phyloP scores from a whole-genome alignment of 2,888 invertebrate genomes.

The Caenorhabditis drosophilae region DNA sequence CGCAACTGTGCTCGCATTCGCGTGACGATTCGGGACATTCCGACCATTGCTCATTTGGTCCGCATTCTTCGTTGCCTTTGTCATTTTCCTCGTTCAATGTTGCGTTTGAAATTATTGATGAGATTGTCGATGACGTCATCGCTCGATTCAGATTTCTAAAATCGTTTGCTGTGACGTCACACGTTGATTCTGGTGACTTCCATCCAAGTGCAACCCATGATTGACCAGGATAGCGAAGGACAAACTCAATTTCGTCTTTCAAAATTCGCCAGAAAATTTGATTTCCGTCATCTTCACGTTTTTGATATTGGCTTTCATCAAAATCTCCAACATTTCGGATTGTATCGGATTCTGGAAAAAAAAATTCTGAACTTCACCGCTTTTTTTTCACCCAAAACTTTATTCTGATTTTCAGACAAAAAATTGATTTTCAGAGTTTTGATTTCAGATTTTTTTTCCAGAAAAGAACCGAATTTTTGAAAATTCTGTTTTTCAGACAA shows the following conservation, averaged over 20 bases:
- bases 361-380: too few relatives aligned
- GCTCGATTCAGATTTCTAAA: constrained; percentile 10
- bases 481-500: too few relatives aligned
- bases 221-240: constrained; percentile 85
- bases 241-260: constrained; percentile 80
- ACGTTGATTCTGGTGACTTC: constrained; percentile 75
- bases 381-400: too few relatives aligned
- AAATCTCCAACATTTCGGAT: constrained; percentile 46
- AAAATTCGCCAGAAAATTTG: constrained; percentile 83
- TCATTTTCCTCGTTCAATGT: constrained; percentile 26
- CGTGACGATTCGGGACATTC: constrained; percentile 63
- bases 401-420: too few relatives aligned
- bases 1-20: constrained; percentile 65
- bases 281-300: constrained; percentile 74
- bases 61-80: constrained; percentile 48
- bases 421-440: too few relatives aligned
- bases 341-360: constrained; percentile 42
- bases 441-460: too few relatives aligned
- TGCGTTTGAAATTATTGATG: constrained; percentile 24
- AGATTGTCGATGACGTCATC: constrained; percentile 9
- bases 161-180: constrained; percentile 24
- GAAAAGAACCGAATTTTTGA: too few relatives aligned
- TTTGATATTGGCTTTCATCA: constrained; percentile 51
- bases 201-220: constrained; percentile 91
- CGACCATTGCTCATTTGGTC: constrained; percentile 60